phyloP scores from a whole-genome alignment of 2,797 vertebrate genomes.

The Acanthiza pusilla region DNA sequence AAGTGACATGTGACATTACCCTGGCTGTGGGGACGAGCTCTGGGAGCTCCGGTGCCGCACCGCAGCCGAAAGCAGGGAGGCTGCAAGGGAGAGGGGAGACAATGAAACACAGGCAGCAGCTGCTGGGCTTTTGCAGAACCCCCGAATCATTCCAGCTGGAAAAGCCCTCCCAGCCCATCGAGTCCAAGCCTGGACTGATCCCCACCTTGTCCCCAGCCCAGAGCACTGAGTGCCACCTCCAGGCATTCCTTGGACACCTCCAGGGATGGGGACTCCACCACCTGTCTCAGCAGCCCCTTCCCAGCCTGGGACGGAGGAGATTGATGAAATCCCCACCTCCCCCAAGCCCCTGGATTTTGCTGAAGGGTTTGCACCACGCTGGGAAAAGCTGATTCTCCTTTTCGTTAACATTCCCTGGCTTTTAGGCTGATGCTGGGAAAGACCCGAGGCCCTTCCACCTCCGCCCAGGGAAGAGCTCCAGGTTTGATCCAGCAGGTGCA shows the following conservation, averaged over 20 bases:
- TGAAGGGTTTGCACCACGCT: background rate
- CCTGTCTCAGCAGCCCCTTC: background rate
- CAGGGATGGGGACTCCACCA: background rate
- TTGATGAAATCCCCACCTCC: fast-evolving
- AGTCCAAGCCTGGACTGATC: fast-evolving
- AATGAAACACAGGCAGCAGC: background rate
- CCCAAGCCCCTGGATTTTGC: background rate
- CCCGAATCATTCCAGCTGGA: background rate
- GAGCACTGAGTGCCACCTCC: fast-evolving
- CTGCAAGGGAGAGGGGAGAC: constrained; percentile 25
- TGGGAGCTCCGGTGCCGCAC: constrained; percentile 48
- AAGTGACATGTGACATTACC: constrained; percentile 56
- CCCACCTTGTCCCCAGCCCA: fast-evolving
- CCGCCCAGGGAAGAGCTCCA: background rate
- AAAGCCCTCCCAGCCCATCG: fast-evolving
- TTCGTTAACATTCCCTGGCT: fast-evolving
- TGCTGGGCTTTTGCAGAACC: background rate
- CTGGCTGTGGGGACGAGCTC: background rate
- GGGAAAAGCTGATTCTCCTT: background rate
- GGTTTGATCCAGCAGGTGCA: background rate
- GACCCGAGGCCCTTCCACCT: fast-evolving
- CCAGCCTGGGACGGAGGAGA: background rate
- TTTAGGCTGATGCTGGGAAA: fast-evolving
- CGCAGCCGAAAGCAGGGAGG: background rate
- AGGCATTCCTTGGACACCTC: background rate